Evolutionary conservation across 2,888 invertebrate genomes (phyloP).

Genomic region (Luperina testacea): DNA sequence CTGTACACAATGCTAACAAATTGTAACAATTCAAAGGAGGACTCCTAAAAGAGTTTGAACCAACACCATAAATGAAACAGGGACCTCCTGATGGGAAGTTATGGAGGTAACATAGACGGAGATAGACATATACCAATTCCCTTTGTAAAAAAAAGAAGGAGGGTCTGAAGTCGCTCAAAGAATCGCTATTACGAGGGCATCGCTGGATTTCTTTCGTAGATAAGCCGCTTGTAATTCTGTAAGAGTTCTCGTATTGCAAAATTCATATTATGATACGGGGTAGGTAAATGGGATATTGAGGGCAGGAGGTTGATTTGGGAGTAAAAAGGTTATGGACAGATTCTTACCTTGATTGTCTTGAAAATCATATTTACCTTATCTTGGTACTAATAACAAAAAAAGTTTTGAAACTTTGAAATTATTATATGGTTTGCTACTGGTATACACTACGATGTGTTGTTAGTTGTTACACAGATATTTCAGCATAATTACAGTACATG

Average conservation of each 20-base stretch:
- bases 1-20: slow-evolving; percentile 69
- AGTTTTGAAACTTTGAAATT: not conserved
- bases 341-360: slow-evolving; percentile 16
- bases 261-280: slow-evolving; percentile 51
- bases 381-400: not conserved
- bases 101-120: slow-evolving; percentile 52
- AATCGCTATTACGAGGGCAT: slow-evolving; percentile 65
- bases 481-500: too few species aligned
- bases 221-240: slow-evolving; percentile 71
- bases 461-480: not conserved
- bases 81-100: slow-evolving; percentile 65
- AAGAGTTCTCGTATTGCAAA: slow-evolving; percentile 65
- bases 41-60: slow-evolving; percentile 72
- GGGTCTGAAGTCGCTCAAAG: slow-evolving; percentile 59
- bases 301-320: slow-evolving; percentile 24
- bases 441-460: too few species aligned
- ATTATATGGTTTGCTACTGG: not conserved
- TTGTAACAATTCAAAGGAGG: slow-evolving; percentile 64
- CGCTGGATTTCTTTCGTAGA: slow-evolving; percentile 68
- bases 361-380: not conserved
- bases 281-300: slow-evolving; percentile 36
- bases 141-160: slow-evolving; percentile 47
- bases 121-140: slow-evolving; percentile 47
- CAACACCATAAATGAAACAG: slow-evolving; percentile 73
- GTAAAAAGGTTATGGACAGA: slow-evolving; percentile 15